Base-by-base conservation (phyloP, 2,113 vertebrate genomes). In the Megaleporinus macrocephalus region DNA sequence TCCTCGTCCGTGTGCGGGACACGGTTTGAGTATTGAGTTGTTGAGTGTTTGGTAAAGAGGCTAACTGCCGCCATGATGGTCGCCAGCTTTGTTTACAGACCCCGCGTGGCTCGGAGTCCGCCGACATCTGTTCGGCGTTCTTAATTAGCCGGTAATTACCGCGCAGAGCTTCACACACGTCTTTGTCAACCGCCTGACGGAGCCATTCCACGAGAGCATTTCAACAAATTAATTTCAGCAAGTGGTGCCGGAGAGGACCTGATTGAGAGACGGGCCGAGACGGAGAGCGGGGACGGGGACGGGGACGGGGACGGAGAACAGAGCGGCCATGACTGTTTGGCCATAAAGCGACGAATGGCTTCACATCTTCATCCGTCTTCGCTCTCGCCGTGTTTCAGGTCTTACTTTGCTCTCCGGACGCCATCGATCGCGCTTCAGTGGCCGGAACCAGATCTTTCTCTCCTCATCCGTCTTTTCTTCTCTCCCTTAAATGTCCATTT, bases 81-180 rank as follows among this genome's bases (percentile, higher is more conserved):
- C 94, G 95, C 94, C 96, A 97, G 95, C 96, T 96, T 97, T 98
- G 96, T 98, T 97, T 97, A 97, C 96, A 94, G 95, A 96, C 95
- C 95, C 95, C 95, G 95, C 95, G 93, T 92, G 93, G 94, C 94
- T 92, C 93, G 90, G 95, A 95, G 93, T 96, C 93, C 89, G 92
- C 91, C 94, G 94, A 97, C 97, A 97, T 97, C 97, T 99, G 97
- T 95, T 97, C 94, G 91, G 87, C 93, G 91, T 89, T 93, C 91
- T 95, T 98, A 97, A 98, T 98, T 97, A 98, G 95, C 93, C 90
- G 92, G 88, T 98, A 97, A 98, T 98, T 97, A 96, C 94, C 88
- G 93, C 94, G 92, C 93, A 95, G 95, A 95, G 93, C 94, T 94
- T 93, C 92, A 91, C 82, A 49, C 83, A n/a, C 90, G 93, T 94